Evolutionary conservation across 2,113 vertebrate species (phyloP).

Genomic region (Pygoscelis adeliae): DNA sequence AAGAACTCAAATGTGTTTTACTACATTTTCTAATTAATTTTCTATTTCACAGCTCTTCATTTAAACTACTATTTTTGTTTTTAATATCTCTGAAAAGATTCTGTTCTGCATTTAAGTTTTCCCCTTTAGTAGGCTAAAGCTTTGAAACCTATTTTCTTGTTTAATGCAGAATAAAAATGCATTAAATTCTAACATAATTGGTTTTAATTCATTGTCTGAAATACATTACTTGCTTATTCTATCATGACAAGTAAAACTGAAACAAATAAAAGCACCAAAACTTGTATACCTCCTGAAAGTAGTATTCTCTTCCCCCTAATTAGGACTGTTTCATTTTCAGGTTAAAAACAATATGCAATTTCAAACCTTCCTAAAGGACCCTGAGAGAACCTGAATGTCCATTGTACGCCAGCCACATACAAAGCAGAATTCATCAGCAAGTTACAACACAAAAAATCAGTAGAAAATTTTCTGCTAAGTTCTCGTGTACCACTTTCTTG

Average conservation of each 20-base stretch:
- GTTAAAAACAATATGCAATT: neutral
- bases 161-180: neutral
- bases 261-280: slow-evolving; percentile 36
- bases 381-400: neutral
- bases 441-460: neutral
- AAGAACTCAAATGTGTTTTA: slow-evolving; percentile 55
- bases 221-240: neutral
- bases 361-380: neutral
- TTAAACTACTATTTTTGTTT: neutral
- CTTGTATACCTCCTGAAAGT: neutral
- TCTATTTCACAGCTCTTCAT: slow-evolving; percentile 19
- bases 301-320: slow-evolving; percentile 13
- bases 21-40: slow-evolving; percentile 43
- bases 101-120: neutral
- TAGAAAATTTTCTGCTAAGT: neutral
- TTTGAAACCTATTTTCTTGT: neutral
- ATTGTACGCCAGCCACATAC: neutral
- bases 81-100: neutral
- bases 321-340: slow-evolving; percentile 9
- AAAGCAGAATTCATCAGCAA: neutral
- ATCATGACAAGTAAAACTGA: neutral
- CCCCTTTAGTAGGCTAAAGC: neutral
- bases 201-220: neutral
- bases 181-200: neutral
- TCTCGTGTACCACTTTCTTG: neutral